Evolutionary conservation across 2,113 vertebrate species (phyloP).

Genomic region (Cyprinus carpio): DNA sequence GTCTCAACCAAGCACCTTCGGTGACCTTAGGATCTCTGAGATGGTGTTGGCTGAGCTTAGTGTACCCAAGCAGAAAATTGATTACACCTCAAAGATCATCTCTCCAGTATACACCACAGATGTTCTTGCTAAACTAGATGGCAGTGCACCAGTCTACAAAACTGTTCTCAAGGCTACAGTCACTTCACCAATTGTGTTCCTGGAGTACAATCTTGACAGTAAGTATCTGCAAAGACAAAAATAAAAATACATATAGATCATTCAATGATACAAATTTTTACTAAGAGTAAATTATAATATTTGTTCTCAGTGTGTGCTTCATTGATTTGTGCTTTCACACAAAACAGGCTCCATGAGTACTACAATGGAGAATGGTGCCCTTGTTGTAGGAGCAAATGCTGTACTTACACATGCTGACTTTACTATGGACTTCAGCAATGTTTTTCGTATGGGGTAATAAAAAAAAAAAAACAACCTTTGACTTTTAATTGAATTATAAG

Average conservation of each 20-base stretch:
- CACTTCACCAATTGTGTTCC: slow-evolving; percentile 78
- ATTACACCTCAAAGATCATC: slow-evolving; percentile 69
- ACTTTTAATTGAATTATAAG: no score
- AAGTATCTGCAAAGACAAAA: slow-evolving; percentile 63
- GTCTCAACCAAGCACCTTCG: slow-evolving; percentile 75
- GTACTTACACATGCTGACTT: slow-evolving; percentile 81
- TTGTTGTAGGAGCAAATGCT: slow-evolving; percentile 65
- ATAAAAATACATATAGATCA: no score
- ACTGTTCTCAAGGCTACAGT: slow-evolving; percentile 78
- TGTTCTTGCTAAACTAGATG: slow-evolving; percentile 73
- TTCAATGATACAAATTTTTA: no score
- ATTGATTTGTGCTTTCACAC: slow-evolving; percentile 25
- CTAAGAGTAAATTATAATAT: no score
- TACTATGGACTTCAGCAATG: slow-evolving; percentile 73
- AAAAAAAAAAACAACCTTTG: not conserved
- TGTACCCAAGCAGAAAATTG: slow-evolving; percentile 77
- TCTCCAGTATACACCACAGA: slow-evolving; percentile 84
- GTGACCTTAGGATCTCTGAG: slow-evolving; percentile 74
- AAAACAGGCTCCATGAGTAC: slow-evolving; percentile 75
- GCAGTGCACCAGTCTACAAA: slow-evolving; percentile 71
- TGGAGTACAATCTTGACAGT: slow-evolving; percentile 88
- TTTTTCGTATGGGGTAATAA: slow-evolving; percentile 77
- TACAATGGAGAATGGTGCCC: slow-evolving; percentile 63
- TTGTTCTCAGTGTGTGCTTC: not conserved
- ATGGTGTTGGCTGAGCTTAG: slow-evolving; percentile 70